A percentile compares a stretch with the other conserved stretches of the same genome.
Evolutionary conservation across 2,797 vertebrate species (phyloP).

Genomic region (Amphiprion clarkii): DNA sequence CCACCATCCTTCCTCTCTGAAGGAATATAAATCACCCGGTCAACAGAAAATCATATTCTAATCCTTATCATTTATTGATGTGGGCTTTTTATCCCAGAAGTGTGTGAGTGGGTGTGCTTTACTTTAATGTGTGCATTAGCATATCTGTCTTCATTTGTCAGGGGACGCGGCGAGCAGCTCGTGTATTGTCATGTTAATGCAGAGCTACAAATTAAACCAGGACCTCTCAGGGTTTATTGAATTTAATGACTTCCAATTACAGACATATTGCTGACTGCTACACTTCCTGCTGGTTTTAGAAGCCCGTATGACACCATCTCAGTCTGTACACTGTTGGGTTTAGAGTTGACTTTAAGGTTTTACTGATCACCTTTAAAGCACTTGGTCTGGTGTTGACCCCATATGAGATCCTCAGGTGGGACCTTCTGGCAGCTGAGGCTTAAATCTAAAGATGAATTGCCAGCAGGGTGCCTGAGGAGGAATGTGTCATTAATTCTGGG

Average conservation of each 20-base stretch:
- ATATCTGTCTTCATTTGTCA: slow-evolving; percentile 47
- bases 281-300: too few relatives aligned
- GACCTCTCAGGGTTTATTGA: slow-evolving; percentile 68
- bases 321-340: too few relatives aligned
- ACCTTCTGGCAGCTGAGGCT: too few relatives aligned
- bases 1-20: slow-evolving; percentile 20
- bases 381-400: too few relatives aligned
- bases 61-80: slow-evolving; percentile 78
- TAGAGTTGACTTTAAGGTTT: too few relatives aligned
- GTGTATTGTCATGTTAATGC: slow-evolving; percentile 78
- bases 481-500: too few relatives aligned
- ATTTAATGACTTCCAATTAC: slow-evolving; percentile 58
- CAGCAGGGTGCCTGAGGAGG: too few relatives aligned
- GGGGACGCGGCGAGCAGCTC: slow-evolving; percentile 39
- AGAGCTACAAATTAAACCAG: slow-evolving; percentile 57
- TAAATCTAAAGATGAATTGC: too few relatives aligned
- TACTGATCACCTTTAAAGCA: too few relatives aligned
- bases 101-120: neutral
- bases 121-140: slow-evolving; percentile 39
- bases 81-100: slow-evolving; percentile 49
- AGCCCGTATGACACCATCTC: too few relatives aligned
- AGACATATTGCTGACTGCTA: neutral
- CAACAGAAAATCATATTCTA: slow-evolving; percentile 57
- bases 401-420: too few relatives aligned
- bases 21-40: slow-evolving; percentile 65